Evolutionary conservation across 2,113 vertebrate genomes (phyloP), one percentile per base, ranked within the genome.

Genomic region (Dipodomys stephensi): DNA sequence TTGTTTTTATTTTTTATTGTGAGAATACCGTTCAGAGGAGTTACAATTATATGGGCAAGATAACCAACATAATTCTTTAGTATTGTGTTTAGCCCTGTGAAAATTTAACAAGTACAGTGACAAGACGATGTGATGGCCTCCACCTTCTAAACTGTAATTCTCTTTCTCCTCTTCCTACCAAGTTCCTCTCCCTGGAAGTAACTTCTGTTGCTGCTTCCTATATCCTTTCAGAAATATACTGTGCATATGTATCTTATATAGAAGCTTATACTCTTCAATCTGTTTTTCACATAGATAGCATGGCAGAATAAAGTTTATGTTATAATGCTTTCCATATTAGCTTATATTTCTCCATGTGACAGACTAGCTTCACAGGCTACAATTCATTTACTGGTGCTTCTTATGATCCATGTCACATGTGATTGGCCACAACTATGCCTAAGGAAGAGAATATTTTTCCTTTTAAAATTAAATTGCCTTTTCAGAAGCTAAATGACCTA

Each of bases 381-480:
- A 20, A 81, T 92, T 72, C 83, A 69, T 81, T 87, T 64, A 89
- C 19, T 3, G 16, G 53, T 71, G 7, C 81, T 30, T 86, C 30
- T 74, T 72, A 82, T 6, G 30, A 68, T 65, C 15, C 8, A 76
- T 2, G 19, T 57, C n/a, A 79, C 62, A 79, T 57, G 30, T 16
- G 72, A 60, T 28, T 76, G 85, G 23, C 71, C 65, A 86, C 10
- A 28, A 25, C 90, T 7, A 68, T 46, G 27, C 44, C 53, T 68
- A 88, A 68, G 32, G 64, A 96, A 76, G 2, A 76, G 2, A 81
- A 49, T 28, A 80, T 92, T 62, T 73, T 88, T 18, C 18, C 82
- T 90, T 77, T 84, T 69, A 83, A 90, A 94, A 82, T 88, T 69
- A 94, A 76, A 68, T 35, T 78, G 67, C 60, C 67, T 84, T 68